These are phyloP conservation scores for Sylvilagus bachmani DNA, from an alignment of 2,113 vertebrate species.

Conservation along the genomic window DNA sequence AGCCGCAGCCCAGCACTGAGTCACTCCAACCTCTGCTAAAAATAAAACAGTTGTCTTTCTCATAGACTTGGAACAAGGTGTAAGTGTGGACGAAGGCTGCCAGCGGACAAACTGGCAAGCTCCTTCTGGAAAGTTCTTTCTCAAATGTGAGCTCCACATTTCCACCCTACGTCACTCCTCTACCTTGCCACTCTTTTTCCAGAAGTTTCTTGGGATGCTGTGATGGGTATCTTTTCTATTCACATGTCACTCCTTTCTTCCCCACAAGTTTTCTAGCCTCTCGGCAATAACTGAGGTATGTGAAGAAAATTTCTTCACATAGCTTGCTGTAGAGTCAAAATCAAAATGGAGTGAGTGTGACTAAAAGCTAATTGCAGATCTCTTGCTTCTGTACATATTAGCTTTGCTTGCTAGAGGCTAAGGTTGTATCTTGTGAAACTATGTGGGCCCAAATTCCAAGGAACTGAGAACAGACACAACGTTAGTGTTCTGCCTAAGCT, in stretches of 20 bases:
- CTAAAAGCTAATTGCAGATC: no score
- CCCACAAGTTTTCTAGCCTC: neutral
- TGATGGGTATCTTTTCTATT: neutral
- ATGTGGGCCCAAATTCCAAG: no score
- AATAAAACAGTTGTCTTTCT: neutral
- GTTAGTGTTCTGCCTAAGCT: no score
- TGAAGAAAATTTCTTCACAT: neutral
- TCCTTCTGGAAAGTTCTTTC: neutral
- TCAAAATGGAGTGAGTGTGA: no score
- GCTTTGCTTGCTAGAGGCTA: no score
- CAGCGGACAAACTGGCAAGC: neutral
- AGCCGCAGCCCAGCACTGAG: neutral
- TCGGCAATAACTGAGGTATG: neutral
- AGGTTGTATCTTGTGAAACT: no score
- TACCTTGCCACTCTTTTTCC: rapidly evolving
- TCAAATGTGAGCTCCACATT: neutral
- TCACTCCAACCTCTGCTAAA: neutral
- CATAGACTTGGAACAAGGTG: neutral
- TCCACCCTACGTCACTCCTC: neutral
- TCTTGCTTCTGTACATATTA: no score
- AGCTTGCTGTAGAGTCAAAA: neutral
- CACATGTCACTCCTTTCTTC: neutral
- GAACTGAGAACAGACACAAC: no score
- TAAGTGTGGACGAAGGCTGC: neutral
- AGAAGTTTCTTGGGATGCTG: rapidly evolving